Evolutionary conservation across 2,797 vertebrate species (phyloP), one percentile per base, ranked within the genome.

Genomic region (Lacerta agilis): DNA sequence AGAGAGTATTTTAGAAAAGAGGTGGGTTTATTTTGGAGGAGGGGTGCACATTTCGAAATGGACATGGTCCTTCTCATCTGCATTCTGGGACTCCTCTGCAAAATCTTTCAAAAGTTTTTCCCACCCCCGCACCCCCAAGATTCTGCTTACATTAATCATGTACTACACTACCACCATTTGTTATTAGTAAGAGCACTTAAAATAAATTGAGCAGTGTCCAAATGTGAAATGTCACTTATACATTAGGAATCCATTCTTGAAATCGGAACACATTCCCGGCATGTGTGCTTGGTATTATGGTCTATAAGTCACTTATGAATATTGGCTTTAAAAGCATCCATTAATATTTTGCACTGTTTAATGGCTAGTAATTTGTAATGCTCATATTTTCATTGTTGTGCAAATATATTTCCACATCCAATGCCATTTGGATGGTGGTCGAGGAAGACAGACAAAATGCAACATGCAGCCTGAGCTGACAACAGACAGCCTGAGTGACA

Each of bases 401-500:
- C 83, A 90, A 86, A 90, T 41, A 86, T 0, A 25, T 82, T 90
- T 90, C 80, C 88, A 88, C 84, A 85, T 82, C 71, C 89, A 91
- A 4, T 17, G 67, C 78, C 93, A 89, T 49, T 89, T 82, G 94
- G 58, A 36, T 87, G 82, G 64, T 86, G 29, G 89, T 87, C 49
- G 93, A 78, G 61, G 88, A 93, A 91, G 11, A 82, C 33, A 88
- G 41, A 91, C 90, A 79, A 93, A 92, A 80, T 3, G 78, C 61
- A 76, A 49, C 83, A 33, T n/a, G n/a, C 88, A 85, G 73, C 91
- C 94, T 86, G 87, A 66, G 88, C 4, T 20, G 90, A 87, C 83
- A 92, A 81, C 72, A 92, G 85, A 64, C 77, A 66, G 76, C 77
- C 83, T 93, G 88, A 94, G 38, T 36, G 58, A 93, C 89, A 94